Evolutionary conservation across 2,113 vertebrate species (phyloP).

Genomic region (Embiotoca jacksoni): DNA sequence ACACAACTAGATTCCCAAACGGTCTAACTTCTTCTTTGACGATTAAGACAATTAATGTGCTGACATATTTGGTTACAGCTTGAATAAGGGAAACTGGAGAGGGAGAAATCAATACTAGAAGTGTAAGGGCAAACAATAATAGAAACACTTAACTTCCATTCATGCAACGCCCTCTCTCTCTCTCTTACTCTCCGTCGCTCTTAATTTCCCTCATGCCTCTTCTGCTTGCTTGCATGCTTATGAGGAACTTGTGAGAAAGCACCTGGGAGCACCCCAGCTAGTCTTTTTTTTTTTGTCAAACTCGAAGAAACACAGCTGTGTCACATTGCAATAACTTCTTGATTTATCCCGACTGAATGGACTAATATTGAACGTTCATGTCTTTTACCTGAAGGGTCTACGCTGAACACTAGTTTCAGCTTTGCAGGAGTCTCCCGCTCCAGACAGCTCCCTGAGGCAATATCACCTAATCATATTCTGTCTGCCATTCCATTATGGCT

Average conservation of each 20-base stretch:
- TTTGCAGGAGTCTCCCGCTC: slow-evolving; percentile 22
- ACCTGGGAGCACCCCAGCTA: background rate
- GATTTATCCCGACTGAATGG: slow-evolving; percentile 31
- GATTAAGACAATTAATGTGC: background rate
- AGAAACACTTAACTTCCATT: slow-evolving; percentile 24
- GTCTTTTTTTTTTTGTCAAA: background rate
- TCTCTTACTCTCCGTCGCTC: background rate
- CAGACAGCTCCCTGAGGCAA: slow-evolving; percentile 53
- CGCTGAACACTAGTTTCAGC: slow-evolving; percentile 16
- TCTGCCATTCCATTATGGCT: slow-evolving; percentile 48
- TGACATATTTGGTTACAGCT: slow-evolving; percentile 6
- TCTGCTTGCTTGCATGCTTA: background rate
- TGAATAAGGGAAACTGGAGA: background rate
- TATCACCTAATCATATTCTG: slow-evolving; percentile 55
- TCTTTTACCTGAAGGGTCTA: slow-evolving; percentile 30
- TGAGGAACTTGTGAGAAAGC: background rate
- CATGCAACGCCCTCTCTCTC: slow-evolving; percentile 1
- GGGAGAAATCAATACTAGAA: slow-evolving; percentile 5
- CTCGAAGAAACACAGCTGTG: background rate
- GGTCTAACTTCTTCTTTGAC: background rate
- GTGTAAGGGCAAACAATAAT: background rate
- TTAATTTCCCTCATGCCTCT: slow-evolving; percentile 7
- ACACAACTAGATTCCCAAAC: too few species aligned
- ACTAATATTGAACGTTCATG: slow-evolving; percentile 46
- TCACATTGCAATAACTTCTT: slow-evolving; percentile 20